Evolutionary conservation across 2,797 vertebrate genomes (phyloP).

Genomic region (Siniperca obscura): DNA sequence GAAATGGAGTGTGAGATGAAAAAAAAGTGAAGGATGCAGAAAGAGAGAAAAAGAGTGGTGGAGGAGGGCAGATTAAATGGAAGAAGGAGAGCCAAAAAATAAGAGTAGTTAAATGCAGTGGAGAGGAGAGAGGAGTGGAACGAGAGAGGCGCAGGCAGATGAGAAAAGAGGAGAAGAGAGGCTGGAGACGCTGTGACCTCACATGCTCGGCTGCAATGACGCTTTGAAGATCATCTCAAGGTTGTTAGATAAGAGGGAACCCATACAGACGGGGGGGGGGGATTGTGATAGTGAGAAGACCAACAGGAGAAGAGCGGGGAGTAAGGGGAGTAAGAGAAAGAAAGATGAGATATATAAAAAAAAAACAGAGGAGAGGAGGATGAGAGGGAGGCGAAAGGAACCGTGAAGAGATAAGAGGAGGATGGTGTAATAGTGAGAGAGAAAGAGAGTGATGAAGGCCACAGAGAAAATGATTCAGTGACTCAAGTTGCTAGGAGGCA

Average conservation of each 20-base stretch:
- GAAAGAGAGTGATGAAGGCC: conserved; percentile 64
- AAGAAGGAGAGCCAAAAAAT: conserved; percentile 47
- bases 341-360: conserved; percentile 14
- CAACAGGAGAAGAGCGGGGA: conserved; percentile 20
- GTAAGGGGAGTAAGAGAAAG: not conserved
- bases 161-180: conserved; percentile 45
- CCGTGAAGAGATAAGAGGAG: conserved; percentile 48
- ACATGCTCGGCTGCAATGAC: conserved; percentile 59
- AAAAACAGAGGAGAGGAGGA: conserved; percentile 13
- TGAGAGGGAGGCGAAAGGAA: conserved; percentile 25
- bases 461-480: conserved; percentile 74
- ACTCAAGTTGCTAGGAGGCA: conserved; percentile 66
- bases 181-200: conserved; percentile 67
- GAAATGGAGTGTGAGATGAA: conserved; percentile 66
- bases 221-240: conserved; percentile 81
- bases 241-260: conserved; percentile 74
- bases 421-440: conserved; percentile 47
- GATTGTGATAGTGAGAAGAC: conserved; percentile 26
- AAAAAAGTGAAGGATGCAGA: conserved; percentile 54
- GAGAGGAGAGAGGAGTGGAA: conserved; percentile 41
- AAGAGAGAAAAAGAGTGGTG: conserved; percentile 16
- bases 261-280: conserved; percentile 37
- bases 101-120: conserved; percentile 48
- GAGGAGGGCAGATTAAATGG: conserved; percentile 46
- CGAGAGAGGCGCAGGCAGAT: conserved; percentile 31